Percentiles rank a stretch among this genome's conserved stretches.
These are phyloP conservation scores for Leptinotarsa defecta DNA, from an alignment of 1,140 invertebrate genomes.

Conservation along the genomic window DNA sequence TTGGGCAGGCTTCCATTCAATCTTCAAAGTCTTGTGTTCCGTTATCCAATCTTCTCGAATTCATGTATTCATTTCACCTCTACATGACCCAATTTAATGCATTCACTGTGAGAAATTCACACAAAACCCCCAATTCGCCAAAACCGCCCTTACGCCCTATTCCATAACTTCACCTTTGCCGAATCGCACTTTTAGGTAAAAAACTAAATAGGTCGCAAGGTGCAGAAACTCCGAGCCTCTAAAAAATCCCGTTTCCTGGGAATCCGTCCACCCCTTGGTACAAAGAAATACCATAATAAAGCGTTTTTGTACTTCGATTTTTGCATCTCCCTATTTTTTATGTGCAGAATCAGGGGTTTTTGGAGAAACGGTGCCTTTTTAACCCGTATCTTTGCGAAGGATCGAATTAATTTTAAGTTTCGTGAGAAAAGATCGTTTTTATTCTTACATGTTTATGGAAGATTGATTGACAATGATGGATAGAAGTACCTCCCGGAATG, in stretches of 20 bases:
- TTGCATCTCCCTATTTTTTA: slow-evolving; percentile 26
- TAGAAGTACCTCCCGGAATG: not conserved
- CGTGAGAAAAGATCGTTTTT: slow-evolving; percentile 25
- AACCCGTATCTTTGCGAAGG: slow-evolving; percentile 17
- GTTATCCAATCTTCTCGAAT: slow-evolving; percentile 5
- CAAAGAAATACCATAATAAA: slow-evolving; percentile 15
- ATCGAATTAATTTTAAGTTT: slow-evolving; percentile 24
- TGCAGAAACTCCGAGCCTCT: slow-evolving; percentile 13
- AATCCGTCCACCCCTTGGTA: slow-evolving; percentile 4
- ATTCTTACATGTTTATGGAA: slow-evolving; percentile 24
- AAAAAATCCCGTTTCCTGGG: slow-evolving; percentile 28
- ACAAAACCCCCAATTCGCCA: slow-evolving; percentile 8
- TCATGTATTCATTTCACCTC: slow-evolving; percentile 11
- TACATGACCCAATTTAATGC: slow-evolving; percentile 23
- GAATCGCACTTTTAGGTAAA: slow-evolving; percentile 22
- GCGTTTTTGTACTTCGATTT: slow-evolving; percentile 22
- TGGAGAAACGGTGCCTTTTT: slow-evolving; percentile 2
- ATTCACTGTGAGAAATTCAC: slow-evolving; percentile 22
- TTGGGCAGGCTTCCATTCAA: too few species aligned
- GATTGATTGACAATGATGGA: slow-evolving; percentile 12
- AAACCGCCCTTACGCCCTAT: not conserved
- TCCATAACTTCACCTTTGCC: not conserved
- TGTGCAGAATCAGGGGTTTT: not conserved
- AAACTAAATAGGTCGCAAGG: slow-evolving; percentile 25
- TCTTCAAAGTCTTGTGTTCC: not conserved